A percentile compares a stretch with the other conserved stretches of the same genome.
phyloP scores from a whole-genome alignment of 1,140 invertebrate genomes.

The Apis florea region DNA sequence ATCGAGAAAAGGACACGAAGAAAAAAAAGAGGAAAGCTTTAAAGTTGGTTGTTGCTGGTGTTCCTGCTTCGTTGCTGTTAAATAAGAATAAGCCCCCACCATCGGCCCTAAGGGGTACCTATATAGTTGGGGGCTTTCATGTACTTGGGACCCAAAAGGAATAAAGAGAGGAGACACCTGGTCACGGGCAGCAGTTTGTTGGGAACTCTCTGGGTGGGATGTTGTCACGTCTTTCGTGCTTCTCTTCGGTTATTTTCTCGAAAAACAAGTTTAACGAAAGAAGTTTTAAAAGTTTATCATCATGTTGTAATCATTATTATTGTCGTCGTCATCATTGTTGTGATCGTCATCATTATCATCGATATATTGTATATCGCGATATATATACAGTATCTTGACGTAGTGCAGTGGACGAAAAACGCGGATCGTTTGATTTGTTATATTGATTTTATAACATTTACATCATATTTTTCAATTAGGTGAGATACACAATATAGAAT shows the following conservation, averaged over 20 bases:
- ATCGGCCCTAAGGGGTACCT: slow-evolving; percentile 60
- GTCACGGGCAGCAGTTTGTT: slow-evolving; percentile 72
- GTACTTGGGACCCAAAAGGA: slow-evolving; percentile 73
- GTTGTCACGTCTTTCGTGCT: slow-evolving; percentile 34
- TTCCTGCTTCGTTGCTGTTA: slow-evolving; percentile 73
- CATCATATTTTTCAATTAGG: not conserved
- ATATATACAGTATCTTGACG: slow-evolving; percentile 25
- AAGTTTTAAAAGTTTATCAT: slow-evolving; percentile 1
- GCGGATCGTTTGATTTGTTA: not conserved
- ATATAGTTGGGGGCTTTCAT: slow-evolving; percentile 63
- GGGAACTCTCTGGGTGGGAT: slow-evolving; percentile 58
- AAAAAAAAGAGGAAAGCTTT: slow-evolving; percentile 53
- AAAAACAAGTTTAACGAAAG: not conserved
- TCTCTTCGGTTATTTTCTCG: not conserved
- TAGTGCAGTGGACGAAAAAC: slow-evolving; percentile 55
- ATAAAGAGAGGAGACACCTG: slow-evolving; percentile 78
- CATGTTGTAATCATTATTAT: not conserved
- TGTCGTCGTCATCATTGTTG: not conserved
- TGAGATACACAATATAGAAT: not conserved
- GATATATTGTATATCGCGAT: slow-evolving; percentile 2
- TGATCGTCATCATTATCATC: not conserved
- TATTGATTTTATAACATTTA: not conserved
- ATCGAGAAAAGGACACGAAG: slow-evolving; percentile 38
- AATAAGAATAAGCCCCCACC: slow-evolving; percentile 76
- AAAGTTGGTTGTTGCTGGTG: slow-evolving; percentile 54